Percentiles rank a stretch among this genome's conserved stretches.
phyloP scores from a whole-genome alignment of 2,113 vertebrate genomes.

The Fulica atra region DNA sequence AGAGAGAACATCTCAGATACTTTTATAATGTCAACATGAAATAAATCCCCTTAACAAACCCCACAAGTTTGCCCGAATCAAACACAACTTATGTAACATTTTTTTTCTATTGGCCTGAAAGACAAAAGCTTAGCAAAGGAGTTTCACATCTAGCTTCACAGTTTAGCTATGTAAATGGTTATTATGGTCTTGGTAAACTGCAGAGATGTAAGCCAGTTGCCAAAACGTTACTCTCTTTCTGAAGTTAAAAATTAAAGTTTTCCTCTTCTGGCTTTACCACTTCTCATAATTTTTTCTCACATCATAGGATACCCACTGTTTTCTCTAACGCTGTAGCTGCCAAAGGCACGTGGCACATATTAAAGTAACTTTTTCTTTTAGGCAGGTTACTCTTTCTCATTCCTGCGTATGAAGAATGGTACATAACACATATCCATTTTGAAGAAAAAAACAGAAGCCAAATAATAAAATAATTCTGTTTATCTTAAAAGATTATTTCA shows the following conservation, averaged over 20 bases:
- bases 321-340: neutral
- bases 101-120: neutral
- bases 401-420: neutral
- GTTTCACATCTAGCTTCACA: neutral
- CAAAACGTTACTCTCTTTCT: neutral
- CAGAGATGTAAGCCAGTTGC: neutral
- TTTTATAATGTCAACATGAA: neutral
- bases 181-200: neutral
- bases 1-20: neutral
- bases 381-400: neutral
- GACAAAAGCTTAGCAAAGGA: neutral
- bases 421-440: accelerated
- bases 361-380: neutral
- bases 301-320: neutral
- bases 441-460: neutral
- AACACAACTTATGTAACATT: neutral
- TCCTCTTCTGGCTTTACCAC: neutral
- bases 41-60: neutral
- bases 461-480: neutral
- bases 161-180: neutral
- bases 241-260: neutral
- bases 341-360: neutral
- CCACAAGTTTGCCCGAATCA: neutral
- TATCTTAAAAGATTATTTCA: neutral
- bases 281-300: neutral